Evolutionary conservation across 2,888 invertebrate genomes (phyloP).

Genomic region (Lasioglossum malachurum): DNA sequence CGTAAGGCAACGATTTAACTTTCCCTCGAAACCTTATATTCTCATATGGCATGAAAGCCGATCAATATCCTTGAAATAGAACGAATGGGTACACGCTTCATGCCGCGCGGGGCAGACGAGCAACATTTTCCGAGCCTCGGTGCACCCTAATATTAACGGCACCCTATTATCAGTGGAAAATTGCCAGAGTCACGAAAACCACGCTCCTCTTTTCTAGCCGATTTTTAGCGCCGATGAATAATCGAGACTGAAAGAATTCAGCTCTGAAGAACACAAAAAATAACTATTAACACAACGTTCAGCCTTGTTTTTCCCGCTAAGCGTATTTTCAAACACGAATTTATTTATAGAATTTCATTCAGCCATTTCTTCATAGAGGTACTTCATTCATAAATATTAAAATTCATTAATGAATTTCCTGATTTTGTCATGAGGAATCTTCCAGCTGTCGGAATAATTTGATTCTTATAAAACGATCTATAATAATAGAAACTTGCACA

Average conservation of each 20-base stretch:
- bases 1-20: conserved; percentile 55
- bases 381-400: not conserved
- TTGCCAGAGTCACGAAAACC: conserved; percentile 3
- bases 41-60: conserved; percentile 50
- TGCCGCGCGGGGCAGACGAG: conserved; percentile 39
- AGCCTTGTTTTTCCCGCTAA: not conserved
- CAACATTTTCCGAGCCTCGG: conserved; percentile 36
- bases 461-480: not conserved
- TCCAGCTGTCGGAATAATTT: not conserved
- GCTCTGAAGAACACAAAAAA: not conserved
- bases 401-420: not conserved
- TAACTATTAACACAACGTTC: not conserved
- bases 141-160: conserved; percentile 33
- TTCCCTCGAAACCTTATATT: conserved; percentile 63
- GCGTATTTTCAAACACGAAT: not conserved
- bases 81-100: conserved; percentile 53
- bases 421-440: not conserved
- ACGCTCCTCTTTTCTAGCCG: not conserved
- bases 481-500: conserved; percentile 1
- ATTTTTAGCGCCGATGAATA: not conserved
- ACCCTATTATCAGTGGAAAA: conserved; percentile 20
- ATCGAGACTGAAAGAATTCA: not conserved
- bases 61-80: conserved; percentile 62
- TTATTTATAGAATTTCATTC: not conserved
- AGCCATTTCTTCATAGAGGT: not conserved